phyloP scores from a whole-genome alignment of 1,140 invertebrate species.

The Choristoneura fumiferana region DNA sequence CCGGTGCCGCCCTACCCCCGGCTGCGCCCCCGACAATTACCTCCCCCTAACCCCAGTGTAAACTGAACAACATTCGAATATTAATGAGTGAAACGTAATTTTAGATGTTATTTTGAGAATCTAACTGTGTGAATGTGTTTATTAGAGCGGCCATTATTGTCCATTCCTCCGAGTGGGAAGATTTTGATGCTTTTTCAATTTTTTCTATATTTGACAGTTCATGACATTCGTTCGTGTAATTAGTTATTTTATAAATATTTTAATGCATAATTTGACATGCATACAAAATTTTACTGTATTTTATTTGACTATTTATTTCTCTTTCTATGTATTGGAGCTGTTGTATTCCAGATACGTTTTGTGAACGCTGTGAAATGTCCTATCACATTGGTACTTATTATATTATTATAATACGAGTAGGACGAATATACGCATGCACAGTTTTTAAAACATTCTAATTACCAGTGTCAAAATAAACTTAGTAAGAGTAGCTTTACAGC shows the following conservation, averaged over 20 bases:
- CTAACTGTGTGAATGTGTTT: constrained; percentile 12
- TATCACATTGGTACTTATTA: constrained; percentile 8
- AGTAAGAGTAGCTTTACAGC: too few relatives aligned
- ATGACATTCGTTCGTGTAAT: background rate
- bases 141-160: too few relatives aligned
- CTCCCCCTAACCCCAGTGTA: constrained; percentile 76
- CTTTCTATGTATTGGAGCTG: too few relatives aligned
- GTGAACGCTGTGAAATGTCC: too few relatives aligned
- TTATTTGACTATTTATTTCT: too few relatives aligned
- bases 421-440: background rate
- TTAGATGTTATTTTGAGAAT: constrained; percentile 13
- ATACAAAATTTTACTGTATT: too few relatives aligned
- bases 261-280: too few relatives aligned
- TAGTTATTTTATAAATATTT: background rate
- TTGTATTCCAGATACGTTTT: too few relatives aligned
- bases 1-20: constrained; percentile 49
- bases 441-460: constrained; percentile 4
- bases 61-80: constrained; percentile 28
- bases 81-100: constrained; percentile 8
- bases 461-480: constrained; percentile 10
- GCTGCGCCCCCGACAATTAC: constrained; percentile 68
- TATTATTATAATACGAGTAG: background rate
- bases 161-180: background rate
- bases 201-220: too few relatives aligned
- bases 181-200: too few relatives aligned